Percentiles rank a stretch among this genome's conserved stretches.
These are phyloP conservation scores for Pseudomyrmex sp. DNA, from an alignment of 1,140 invertebrate genomes.

Conservation along the genomic window DNA sequence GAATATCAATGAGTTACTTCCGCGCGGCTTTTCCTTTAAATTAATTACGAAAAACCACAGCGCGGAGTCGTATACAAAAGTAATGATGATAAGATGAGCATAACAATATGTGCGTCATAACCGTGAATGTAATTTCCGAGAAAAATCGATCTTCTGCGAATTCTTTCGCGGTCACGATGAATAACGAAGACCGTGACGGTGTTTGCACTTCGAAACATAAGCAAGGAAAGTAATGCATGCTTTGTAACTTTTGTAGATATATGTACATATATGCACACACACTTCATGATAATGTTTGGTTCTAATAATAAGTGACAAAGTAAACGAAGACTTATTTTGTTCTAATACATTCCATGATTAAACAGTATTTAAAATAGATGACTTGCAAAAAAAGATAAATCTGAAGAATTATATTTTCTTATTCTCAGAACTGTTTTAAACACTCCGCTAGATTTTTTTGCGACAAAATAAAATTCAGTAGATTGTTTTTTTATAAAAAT, in stretches of 20 bases:
- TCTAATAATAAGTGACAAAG: background rate
- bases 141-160: constrained; percentile 19
- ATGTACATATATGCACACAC: background rate
- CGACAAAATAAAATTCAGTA: too few relatives aligned
- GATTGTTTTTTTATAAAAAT: too few relatives aligned
- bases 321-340: constrained; percentile 26
- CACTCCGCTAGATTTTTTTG: too few relatives aligned
- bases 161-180: background rate
- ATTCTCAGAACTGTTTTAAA: background rate
- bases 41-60: background rate
- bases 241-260: background rate
- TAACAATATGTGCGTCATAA: background rate
- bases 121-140: constrained; percentile 24
- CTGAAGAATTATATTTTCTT: background rate
- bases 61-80: background rate
- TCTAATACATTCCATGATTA: background rate
- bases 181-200: background rate
- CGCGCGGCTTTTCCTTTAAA: too few relatives aligned
- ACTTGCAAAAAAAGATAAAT: background rate
- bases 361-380: constrained; percentile 12
- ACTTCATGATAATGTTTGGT: too few relatives aligned
- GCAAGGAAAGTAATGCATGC: background rate
- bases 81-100: background rate
- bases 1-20: too few relatives aligned
- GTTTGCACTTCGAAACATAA: constrained; percentile 3